Conservation (phyloP, 2,797 vertebrate species). For the Hyperoplus immaculatus region DNA sequence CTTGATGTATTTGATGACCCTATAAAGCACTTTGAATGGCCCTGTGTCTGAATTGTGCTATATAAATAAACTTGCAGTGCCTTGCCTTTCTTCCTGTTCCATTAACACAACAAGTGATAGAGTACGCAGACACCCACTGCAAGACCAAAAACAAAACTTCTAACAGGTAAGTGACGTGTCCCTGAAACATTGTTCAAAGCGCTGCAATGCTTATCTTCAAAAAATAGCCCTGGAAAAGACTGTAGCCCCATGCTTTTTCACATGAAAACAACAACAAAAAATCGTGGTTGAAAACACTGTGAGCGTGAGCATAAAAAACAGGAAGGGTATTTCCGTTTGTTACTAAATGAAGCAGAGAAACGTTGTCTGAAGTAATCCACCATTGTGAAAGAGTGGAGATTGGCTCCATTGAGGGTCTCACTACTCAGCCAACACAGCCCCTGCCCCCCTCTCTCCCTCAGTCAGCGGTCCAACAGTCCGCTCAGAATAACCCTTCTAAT, state of each 20-base stretch:
- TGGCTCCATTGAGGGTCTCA: constrained; percentile 68
- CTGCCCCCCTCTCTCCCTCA: constrained; percentile 10
- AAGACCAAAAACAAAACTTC: constrained; percentile 43
- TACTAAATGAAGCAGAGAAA: constrained; percentile 51
- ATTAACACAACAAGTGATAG: constrained; percentile 52
- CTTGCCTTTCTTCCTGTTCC: constrained; percentile 47
- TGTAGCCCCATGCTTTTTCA: constrained; percentile 9
- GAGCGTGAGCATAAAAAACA: constrained; percentile 35
- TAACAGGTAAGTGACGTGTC: constrained; percentile 34
- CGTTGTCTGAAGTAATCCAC: constrained; percentile 66
- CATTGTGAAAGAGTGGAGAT: constrained; percentile 52
- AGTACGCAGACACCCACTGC: constrained; percentile 21
- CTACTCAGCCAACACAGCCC: constrained; percentile 42
- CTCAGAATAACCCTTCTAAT: constrained; percentile 79
- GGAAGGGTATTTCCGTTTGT: constrained; percentile 41
- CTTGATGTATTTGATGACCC: too few relatives aligned
- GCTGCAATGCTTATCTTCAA: constrained; percentile 14
- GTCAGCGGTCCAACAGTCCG: constrained; percentile 61
- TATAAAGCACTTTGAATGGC: too few relatives aligned
- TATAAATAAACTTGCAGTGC: too few relatives aligned
- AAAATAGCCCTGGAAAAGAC: constrained; percentile 16
- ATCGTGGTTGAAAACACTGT: constrained; percentile 12
- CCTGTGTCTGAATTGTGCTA: too few relatives aligned
- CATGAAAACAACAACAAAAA: constrained; percentile 18
- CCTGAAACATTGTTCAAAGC: constrained; percentile 14